Conservation (phyloP, 1,140 invertebrate species). For the Macrosteles quadrilineatus region DNA sequence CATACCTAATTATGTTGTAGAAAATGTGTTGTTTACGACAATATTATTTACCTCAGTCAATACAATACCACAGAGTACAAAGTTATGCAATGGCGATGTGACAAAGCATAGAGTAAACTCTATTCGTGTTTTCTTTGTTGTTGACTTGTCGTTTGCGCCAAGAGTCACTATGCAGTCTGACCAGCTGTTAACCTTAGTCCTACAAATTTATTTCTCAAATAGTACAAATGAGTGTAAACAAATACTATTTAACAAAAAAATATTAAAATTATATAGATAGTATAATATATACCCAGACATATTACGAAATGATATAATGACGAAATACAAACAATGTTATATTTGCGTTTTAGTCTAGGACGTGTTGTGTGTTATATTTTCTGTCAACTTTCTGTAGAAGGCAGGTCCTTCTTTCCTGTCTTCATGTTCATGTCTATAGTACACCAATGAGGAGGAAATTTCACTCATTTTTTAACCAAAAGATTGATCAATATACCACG, state of each 20-base stretch:
- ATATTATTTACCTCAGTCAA: conserved; percentile 14
- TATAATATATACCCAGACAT: conserved; percentile 22
- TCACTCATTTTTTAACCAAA: not conserved
- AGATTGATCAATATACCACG: no score
- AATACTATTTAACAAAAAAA: conserved; percentile 20
- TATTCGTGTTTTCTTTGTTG: not conserved
- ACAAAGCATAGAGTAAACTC: not conserved
- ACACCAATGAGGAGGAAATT: not conserved
- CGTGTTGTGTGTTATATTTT: conserved; percentile 7
- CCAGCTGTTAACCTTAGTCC: not conserved
- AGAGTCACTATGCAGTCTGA: conserved; percentile 13
- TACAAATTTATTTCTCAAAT: conserved; percentile 28
- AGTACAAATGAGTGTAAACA: conserved; percentile 30
- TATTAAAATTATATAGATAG: conserved; percentile 19
- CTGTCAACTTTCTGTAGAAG: not conserved
- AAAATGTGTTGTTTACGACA: conserved; percentile 21
- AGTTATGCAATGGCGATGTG: not conserved
- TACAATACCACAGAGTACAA: conserved; percentile 14
- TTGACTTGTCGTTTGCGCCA: not conserved
- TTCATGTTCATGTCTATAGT: conserved; percentile 6
- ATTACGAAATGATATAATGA: conserved; percentile 5
- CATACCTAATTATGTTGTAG: conserved; percentile 11
- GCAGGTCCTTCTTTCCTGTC: not conserved
- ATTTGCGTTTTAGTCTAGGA: conserved; percentile 11
- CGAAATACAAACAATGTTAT: not conserved